A percentile compares a stretch with the other conserved stretches of the same genome.
Conservation (phyloP, 2,797 vertebrate species). For the Philypnodon macrostomus region DNA sequence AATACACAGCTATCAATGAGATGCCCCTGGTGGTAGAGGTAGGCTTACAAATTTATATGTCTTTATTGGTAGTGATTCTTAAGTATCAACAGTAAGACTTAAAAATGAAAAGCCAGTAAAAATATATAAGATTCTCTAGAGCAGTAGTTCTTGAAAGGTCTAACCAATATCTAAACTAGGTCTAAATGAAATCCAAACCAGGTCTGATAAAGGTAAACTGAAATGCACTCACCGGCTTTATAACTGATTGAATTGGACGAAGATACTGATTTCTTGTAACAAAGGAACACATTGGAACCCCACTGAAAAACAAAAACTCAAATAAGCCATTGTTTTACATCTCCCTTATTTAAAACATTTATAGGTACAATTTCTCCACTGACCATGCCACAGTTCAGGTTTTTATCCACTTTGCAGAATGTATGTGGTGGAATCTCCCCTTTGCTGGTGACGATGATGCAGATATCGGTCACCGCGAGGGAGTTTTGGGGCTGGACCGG, state of each 20-base stretch:
- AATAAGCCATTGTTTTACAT: fast-evolving
- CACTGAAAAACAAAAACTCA: constrained; percentile 79
- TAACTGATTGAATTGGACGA: constrained; percentile 92
- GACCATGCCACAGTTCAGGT: constrained; percentile 98
- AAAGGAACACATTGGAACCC: constrained; percentile 96
- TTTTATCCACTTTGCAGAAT: constrained; percentile 97
- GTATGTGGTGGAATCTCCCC: constrained; percentile 96
- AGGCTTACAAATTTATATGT: no score
- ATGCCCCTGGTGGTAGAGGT: no score
- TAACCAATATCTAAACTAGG: no score
- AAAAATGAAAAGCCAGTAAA: no score
- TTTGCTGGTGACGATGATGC: constrained; percentile 94
- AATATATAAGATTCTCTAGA: no score
- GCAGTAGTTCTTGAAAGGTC: no score
- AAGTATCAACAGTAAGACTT: no score
- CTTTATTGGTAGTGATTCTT: no score
- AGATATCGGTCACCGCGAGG: constrained; percentile 94
- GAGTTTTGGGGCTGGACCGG: constrained; percentile 88
- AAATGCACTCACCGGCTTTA: constrained; percentile 98
- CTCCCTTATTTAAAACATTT: fast-evolving
- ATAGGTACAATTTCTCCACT: constrained; percentile 34
- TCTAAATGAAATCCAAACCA: no score
- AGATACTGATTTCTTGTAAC: constrained; percentile 98
- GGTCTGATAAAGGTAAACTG: no score
- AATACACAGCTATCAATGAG: no score